These are phyloP conservation scores for Lagorchestes hirsutus DNA, from an alignment of 2,797 vertebrate species.

Conservation along the genomic window DNA sequence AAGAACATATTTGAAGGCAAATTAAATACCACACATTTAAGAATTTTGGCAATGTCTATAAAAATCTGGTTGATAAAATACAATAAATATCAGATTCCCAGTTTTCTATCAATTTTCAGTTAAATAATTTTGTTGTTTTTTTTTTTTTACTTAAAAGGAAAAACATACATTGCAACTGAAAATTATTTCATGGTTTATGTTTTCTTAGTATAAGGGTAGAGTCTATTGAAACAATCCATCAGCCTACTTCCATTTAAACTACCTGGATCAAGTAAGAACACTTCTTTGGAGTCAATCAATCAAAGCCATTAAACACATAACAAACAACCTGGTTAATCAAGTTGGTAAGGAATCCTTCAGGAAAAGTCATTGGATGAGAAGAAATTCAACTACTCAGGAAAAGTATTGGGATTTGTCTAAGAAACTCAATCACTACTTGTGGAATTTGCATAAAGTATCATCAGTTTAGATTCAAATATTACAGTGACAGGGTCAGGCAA, in stretches of 20 bases:
- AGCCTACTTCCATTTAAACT: not conserved
- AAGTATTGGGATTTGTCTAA: not conserved
- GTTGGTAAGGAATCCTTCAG: not conserved
- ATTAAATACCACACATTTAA: not conserved
- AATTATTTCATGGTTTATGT: not conserved
- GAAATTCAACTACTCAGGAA: not conserved
- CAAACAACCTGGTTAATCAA: not conserved
- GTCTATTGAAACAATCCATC: not conserved
- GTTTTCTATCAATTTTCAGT: not conserved
- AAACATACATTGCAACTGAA: not conserved
- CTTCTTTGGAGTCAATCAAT: not conserved
- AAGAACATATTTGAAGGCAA: not conserved
- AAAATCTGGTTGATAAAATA: not conserved
- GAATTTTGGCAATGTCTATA: not conserved
- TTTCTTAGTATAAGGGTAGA: not conserved
- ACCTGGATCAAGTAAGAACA: not conserved
- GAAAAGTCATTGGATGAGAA: not conserved
- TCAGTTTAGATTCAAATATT: not conserved
- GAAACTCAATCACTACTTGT: not conserved
- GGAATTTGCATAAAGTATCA: not conserved
- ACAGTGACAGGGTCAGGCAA: not conserved
- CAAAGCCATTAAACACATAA: not conserved
- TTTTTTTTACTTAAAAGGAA: not conserved
- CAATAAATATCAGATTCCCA: not conserved
- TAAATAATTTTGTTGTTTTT: too few species aligned